A percentile compares a stretch with the other conserved stretches of the same genome.
Conservation (phyloP, 1,140 invertebrate species). For the Drosophila pachea region DNA sequence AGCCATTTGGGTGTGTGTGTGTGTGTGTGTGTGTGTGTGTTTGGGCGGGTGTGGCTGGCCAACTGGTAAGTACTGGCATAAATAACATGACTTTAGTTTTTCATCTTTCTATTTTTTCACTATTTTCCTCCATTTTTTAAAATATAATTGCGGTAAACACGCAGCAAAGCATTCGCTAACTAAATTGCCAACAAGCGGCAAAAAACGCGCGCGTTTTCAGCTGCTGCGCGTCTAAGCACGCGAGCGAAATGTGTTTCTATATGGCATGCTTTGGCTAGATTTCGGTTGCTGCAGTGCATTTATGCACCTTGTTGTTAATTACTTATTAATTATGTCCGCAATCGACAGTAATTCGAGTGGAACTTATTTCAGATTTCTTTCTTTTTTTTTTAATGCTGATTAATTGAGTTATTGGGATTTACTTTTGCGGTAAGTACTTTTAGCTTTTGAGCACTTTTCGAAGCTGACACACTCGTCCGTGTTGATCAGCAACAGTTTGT, state of each 20-base stretch:
- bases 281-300: slow-evolving; percentile 25
- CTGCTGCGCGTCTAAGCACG: slow-evolving; percentile 44
- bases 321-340: slow-evolving; percentile 13
- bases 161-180: slow-evolving; percentile 52
- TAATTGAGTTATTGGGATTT: neutral
- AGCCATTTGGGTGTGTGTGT: slow-evolving; percentile 12
- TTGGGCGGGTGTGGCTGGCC: slow-evolving; percentile 6
- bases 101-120: slow-evolving; percentile 39
- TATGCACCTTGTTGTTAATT: slow-evolving; percentile 34
- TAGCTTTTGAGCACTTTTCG: too few relatives aligned
- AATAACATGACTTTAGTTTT: slow-evolving; percentile 58
- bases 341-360: neutral
- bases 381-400: neutral
- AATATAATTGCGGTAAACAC: slow-evolving; percentile 73
- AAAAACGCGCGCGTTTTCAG: slow-evolving; percentile 51
- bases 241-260: slow-evolving; percentile 32
- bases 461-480: neutral
- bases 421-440: too few relatives aligned
- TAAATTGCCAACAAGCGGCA: slow-evolving; percentile 63
- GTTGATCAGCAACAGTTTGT: slow-evolving; percentile 22
- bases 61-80: slow-evolving; percentile 36
- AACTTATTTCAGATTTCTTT: neutral
- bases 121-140: neutral
- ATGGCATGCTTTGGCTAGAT: neutral
- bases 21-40: slow-evolving; percentile 4